These are phyloP conservation scores for Anneissia japonica DNA, from an alignment of 35 echinoderm and acorn worm genomes.

Conservation along the genomic window DNA sequence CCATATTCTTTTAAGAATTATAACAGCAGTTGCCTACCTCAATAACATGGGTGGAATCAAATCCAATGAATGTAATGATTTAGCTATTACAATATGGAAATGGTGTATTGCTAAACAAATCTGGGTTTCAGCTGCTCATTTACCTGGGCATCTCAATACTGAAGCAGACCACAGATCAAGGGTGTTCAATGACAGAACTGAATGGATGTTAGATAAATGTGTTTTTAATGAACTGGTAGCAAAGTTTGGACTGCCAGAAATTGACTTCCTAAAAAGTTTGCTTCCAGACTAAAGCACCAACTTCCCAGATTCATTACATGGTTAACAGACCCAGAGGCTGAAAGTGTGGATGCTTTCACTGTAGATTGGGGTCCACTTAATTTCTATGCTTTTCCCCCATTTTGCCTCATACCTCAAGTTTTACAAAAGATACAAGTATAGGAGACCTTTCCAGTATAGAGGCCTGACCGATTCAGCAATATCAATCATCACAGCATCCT, in stretches of 20 bases:
- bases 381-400: no score
- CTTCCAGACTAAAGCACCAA: background rate
- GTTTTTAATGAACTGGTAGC: background rate
- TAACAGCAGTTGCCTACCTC: background rate
- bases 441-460: conserved; percentile 1
- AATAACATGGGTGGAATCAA: conserved; percentile 25
- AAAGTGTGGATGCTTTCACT: background rate
- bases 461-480: conserved; percentile 4
- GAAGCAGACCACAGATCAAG: conserved; percentile 43
- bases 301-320: background rate
- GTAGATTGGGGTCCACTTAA: no score
- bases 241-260: background rate
- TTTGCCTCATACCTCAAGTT: no score
- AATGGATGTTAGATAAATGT: conserved; percentile 28
- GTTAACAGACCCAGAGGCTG: background rate
- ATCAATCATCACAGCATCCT: background rate
- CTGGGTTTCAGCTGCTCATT: conserved; percentile 38
- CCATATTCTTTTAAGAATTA: background rate
- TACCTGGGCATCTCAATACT: conserved; percentile 22
- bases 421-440: no score
- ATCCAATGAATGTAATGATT: conserved; percentile 27
- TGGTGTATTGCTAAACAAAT: background rate
- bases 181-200: conserved; percentile 33
- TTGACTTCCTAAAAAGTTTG: background rate
- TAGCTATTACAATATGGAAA: background rate